These are phyloP conservation scores for Microtus pennsylvanicus DNA, from an alignment of 2,113 vertebrate species.

Conservation along the genomic window DNA sequence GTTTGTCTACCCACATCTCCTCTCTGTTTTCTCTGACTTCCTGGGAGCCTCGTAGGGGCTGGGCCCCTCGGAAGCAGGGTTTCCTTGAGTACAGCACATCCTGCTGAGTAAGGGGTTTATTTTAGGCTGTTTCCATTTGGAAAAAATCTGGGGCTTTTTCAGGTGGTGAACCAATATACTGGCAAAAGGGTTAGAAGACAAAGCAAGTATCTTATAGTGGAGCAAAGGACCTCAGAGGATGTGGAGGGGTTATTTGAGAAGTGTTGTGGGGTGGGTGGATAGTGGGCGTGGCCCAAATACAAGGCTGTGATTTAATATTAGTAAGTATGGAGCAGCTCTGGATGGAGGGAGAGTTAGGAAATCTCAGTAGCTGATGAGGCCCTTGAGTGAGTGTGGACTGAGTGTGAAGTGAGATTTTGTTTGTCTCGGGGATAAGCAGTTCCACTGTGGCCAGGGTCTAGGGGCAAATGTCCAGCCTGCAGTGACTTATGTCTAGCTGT, in stretches of 20 bases:
- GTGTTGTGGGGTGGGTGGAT: not conserved
- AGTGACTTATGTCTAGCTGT: not conserved
- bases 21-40: too few species aligned
- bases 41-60: too few species aligned
- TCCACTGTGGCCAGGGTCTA: not conserved
- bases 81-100: not conserved
- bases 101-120: not conserved
- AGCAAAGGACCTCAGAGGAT: not conserved
- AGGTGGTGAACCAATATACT: not conserved
- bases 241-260: not conserved
- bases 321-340: not conserved
- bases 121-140: not conserved
- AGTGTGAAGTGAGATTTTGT: not conserved
- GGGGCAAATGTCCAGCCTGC: not conserved
- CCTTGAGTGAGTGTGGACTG: not conserved
- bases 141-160: not conserved
- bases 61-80: too few species aligned
- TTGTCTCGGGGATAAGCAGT: not conserved
- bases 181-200: not conserved
- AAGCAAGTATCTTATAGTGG: not conserved
- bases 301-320: not conserved
- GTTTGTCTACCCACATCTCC: too few species aligned
- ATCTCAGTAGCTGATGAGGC: not conserved
- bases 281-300: not conserved
- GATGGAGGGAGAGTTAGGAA: not conserved